Base-by-base conservation (phyloP, 2,888 invertebrate species). In the Plutella xylostella region DNA sequence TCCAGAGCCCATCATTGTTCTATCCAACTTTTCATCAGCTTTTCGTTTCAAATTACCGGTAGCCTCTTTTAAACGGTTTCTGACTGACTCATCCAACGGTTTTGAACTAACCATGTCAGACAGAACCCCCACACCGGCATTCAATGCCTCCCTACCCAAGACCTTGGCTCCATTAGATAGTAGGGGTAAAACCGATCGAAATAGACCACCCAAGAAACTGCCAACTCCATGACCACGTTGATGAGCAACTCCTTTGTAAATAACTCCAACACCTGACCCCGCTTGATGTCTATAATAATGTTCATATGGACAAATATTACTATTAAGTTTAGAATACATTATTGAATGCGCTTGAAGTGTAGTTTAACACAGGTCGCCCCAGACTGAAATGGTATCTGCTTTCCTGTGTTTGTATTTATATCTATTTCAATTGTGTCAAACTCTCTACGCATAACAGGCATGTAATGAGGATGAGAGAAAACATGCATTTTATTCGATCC, bases 391-490 rank as follows among this genome's bases (percentile, higher is more conserved):
- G 55, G 55, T 48, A 58, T 44, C 30, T 45, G 51, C 48, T 50
- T 42, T 5, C 58, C 57, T 9, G 54, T 58, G 46, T 48, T 55
- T 20, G 56, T 42, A 53, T 58, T 61, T 61, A 59, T 59, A 60
- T 56, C 56, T 52, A 60, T 55, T 52, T 60, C 58, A 34, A 58
- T 48, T 0, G 52, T 53, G 49, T 60, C 58, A 50, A 60, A 60
- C 30, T 58, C 58, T 47, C 58, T 51, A 6, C 57, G 56, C 56
- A 58, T 54, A 7, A 58, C 54, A 4, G 54, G 47, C 43, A 60
- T 20, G 28, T 60, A 60, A 40, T 57, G 57, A 7, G 52, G 46
- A n/a, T 50, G 55, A 30, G 53, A 50, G 43, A 52, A 52, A 3
- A 42, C 30, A 44, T 56, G 52, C 55, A 55, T 60, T 53, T 54